phyloP scores from a whole-genome alignment of 1,140 invertebrate genomes.

The Battus philenor region DNA sequence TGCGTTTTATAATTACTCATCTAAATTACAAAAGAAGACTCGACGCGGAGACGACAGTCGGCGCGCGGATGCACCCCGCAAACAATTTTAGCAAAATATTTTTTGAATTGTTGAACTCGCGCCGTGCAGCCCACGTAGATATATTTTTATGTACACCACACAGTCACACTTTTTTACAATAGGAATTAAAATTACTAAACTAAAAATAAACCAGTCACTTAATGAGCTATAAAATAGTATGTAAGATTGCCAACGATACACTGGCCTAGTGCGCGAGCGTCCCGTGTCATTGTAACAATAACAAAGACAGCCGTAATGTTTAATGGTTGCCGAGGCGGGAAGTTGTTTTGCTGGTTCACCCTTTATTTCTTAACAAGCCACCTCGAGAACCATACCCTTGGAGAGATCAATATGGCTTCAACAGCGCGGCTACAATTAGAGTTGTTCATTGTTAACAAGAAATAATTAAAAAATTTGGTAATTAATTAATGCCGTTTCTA shows the following conservation, averaged over 20 bases:
- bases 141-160: constrained; percentile 66
- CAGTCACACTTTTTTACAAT: constrained; percentile 69
- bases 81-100: constrained; percentile 16
- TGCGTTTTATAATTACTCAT: constrained; percentile 47
- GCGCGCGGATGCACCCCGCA: constrained; percentile 4
- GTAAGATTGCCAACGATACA: constrained; percentile 68
- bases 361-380: constrained; percentile 53
- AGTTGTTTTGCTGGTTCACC: constrained; percentile 43
- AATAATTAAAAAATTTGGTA: constrained; percentile 30
- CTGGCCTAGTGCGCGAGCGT: constrained; percentile 50
- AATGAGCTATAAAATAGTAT: constrained; percentile 66
- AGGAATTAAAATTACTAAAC: constrained; percentile 66
- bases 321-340: constrained; percentile 45
- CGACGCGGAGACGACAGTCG: constrained; percentile 19
- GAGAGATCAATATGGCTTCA: constrained; percentile 71
- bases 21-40: constrained; percentile 60
- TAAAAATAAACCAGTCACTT: constrained; percentile 72
- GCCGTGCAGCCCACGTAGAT: constrained; percentile 41
- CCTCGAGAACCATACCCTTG: constrained; percentile 41
- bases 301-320: constrained; percentile 38
- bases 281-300: constrained; percentile 29
- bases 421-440: constrained; percentile 44
- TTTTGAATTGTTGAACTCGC: constrained; percentile 18
- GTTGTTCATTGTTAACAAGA: constrained; percentile 41
- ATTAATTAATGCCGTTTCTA: constrained; percentile 39